Base-by-base conservation (phyloP, 2,113 vertebrate genomes). In the Zapus hudsonius region DNA sequence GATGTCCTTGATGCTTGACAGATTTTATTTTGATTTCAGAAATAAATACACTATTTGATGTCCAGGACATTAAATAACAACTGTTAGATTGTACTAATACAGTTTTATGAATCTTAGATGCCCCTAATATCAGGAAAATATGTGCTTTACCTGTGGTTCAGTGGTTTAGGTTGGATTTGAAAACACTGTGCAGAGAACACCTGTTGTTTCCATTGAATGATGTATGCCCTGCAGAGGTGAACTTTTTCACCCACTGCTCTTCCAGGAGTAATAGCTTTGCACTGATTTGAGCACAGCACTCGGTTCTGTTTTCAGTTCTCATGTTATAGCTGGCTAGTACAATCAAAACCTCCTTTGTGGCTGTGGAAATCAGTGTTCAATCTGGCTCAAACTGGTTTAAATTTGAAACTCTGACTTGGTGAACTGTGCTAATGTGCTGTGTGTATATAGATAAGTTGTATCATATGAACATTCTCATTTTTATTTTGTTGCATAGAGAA, bases 141-240 rank as follows among this genome's bases (percentile, higher is more conserved):
- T 59, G 55, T 95, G 42, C 86, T 87, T 92, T 84, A 33, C 42
- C 22, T 17, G 3, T 33, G 66, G 74, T 59, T 57, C 31, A 23
- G 33, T 69, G 78, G 42, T 80, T 95, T 87, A 44, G 55, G 73
- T 42, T 72, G 27, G 57, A 31, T 84, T 87, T 94, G 89, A 70
- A 91, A 91, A 66, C 70, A 15, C 5, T 82, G 75, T 52, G 42
- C 66, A 78, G 88, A 84, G 86, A 93, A 76, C n/a, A 84, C 63
- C 86, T 90, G 78, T 96, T 85, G 91, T 96, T 91, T 91, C 57
- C 75, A 23, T 7, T 93, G 93, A 94, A 84, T 66, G 92, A 73
- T 64, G 33, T 76, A 2, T 78, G 83, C 61, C 55, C 70, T 80
- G 3, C 36, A 73, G 70, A 94, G 67, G 36, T 84, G 94, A 78